Evolutionary conservation across 1,140 invertebrate genomes (phyloP).

Genomic region (Drosophila ohnishii): DNA sequence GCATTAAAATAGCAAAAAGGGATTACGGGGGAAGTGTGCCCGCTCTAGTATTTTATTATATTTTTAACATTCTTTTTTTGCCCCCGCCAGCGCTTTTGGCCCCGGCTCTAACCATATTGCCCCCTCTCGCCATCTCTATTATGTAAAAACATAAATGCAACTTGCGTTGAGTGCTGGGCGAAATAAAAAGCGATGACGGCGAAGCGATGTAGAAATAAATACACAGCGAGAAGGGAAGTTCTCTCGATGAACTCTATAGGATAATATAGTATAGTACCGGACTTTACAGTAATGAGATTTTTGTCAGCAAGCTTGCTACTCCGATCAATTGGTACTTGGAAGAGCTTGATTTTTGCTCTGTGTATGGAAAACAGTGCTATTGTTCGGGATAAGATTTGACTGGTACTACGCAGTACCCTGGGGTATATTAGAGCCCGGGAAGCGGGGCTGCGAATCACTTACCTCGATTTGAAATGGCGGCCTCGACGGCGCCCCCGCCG

Average conservation of each 20-base stretch:
- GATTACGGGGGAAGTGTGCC: slow-evolving; percentile 38
- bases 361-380: slow-evolving; percentile 5
- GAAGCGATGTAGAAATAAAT: slow-evolving; percentile 54
- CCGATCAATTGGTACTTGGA: neutral
- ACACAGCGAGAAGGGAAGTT: slow-evolving; percentile 6
- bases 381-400: slow-evolving; percentile 48
- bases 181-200: slow-evolving; percentile 44
- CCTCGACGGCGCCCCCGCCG: slow-evolving; percentile 54
- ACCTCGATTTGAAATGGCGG: slow-evolving; percentile 83
- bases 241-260: neutral
- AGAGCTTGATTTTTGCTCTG: neutral
- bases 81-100: slow-evolving; percentile 3
- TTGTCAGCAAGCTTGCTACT: no score
- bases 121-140: slow-evolving; percentile 43
- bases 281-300: neutral
- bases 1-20: slow-evolving; percentile 71
- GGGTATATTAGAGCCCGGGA: neutral
- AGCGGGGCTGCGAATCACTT: slow-evolving; percentile 65
- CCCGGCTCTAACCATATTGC: slow-evolving; percentile 20
- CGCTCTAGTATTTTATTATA: slow-evolving; percentile 38
- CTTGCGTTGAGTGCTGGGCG: slow-evolving; percentile 62
- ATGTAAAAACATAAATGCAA: slow-evolving; percentile 75
- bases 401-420: slow-evolving; percentile 14
- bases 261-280: neutral
- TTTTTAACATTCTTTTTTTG: slow-evolving; percentile 39